A percentile compares a stretch with the other conserved stretches of the same genome.
Evolutionary conservation across 2,113 vertebrate species (phyloP).

Genomic region (Camelus dromedarius): DNA sequence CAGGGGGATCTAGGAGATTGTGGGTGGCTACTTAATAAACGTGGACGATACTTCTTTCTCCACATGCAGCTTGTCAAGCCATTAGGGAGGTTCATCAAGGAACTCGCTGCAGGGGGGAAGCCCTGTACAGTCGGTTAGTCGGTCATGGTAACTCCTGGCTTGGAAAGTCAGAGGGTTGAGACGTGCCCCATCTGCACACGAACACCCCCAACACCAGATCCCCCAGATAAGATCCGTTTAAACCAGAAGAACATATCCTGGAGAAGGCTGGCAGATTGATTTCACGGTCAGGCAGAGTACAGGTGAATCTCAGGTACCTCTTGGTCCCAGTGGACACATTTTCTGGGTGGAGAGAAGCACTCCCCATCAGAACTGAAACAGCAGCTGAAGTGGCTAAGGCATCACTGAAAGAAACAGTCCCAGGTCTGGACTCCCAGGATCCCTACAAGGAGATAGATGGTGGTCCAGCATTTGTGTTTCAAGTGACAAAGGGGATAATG

Average conservation of each 20-base stretch:
- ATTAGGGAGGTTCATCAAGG: not conserved
- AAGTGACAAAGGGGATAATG: not conserved
- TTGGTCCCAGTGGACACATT: not conserved
- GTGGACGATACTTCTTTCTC: accelerated
- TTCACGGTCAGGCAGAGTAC: not conserved
- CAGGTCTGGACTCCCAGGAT: not conserved
- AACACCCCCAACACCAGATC: not conserved
- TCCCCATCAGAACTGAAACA: not conserved
- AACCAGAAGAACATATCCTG: not conserved
- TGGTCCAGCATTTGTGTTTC: not conserved
- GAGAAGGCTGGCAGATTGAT: not conserved
- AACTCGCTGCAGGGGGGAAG: not conserved
- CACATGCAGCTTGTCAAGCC: not conserved
- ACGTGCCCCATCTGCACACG: not conserved
- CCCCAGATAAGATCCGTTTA: not conserved
- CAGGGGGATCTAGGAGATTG: not conserved
- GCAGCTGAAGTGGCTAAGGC: not conserved
- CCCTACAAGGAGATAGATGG: not conserved
- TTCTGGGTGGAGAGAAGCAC: not conserved
- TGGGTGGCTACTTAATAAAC: not conserved
- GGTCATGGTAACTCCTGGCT: not conserved
- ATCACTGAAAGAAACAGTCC: not conserved
- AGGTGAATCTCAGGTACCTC: not conserved
- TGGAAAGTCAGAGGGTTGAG: not conserved
- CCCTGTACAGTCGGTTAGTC: not conserved